Base-by-base conservation (phyloP, 2,797 vertebrate species). In the Pelodytes ibericus region DNA sequence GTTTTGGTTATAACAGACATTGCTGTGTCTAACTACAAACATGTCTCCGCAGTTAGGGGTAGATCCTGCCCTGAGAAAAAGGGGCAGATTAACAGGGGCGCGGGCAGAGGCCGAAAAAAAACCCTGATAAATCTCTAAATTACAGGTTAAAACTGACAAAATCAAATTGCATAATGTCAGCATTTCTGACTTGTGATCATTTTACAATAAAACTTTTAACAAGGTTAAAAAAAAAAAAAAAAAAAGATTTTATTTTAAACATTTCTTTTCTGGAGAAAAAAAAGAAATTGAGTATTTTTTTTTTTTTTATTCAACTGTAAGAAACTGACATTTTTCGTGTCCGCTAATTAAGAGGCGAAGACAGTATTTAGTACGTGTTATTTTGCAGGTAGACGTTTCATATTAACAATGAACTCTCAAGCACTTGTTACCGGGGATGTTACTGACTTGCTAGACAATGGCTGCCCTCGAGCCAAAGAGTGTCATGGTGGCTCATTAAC, bases 391-490 rank as follows among this genome's bases (percentile, higher is more conserved):
- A 20, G 58, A n/a, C 47, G 49, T 75, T 76, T 71, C 74, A 65
- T 64, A 56, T 56, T 31, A 44, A 30, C 47, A 33, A 64, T 71
- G 60, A 77, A 71, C 33, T 58, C 25, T 10, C 41, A 13, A n/a
- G 47, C 58, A 30, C 58, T 70, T 20, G 60, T 58, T 77, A 56
- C 47, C 22, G n/a, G 53, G 74, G 60, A 44, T n/a, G 61, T 36
- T 71, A 77, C 71, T 77, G 74, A 70, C 60, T 71, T 44, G 59
- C 67, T 29, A 71, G 74, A 77, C 74, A 77, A 82, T 66, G 58
- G 69, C 66, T 13, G 59, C 16, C 68, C 11, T 3, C 7, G 31
- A 24, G 72, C 33, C 51, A 59, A 29, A 57, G 72, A 44, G 31
- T 67, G 29, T 68, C 47, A 18, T 6, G 74, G 41, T 20, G 57